phyloP scores from a whole-genome alignment of 1,140 invertebrate species.

The Oryctes rhinoceros region DNA sequence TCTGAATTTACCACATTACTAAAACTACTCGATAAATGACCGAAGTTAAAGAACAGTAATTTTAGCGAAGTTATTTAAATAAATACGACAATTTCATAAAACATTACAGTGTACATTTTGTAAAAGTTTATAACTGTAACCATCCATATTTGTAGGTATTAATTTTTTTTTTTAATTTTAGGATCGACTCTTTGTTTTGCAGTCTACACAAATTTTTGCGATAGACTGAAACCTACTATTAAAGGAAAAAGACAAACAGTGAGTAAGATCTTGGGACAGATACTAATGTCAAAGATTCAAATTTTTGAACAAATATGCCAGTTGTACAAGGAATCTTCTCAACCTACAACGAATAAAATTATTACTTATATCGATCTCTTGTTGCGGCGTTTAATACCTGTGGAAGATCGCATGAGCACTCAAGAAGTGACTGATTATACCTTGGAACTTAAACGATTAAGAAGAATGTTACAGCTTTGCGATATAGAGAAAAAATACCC shows the following conservation, averaged over 20 bases:
- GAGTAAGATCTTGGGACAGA: slow-evolving; percentile 48
- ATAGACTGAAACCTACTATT: slow-evolving; percentile 38
- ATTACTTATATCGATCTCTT: slow-evolving; percentile 41
- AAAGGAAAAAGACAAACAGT: slow-evolving; percentile 46
- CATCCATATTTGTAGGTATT: too few relatives aligned
- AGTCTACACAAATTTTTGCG: background rate
- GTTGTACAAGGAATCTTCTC: slow-evolving; percentile 33
- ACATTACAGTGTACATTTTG: too few relatives aligned
- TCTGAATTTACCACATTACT: too few relatives aligned
- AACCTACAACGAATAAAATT: background rate
- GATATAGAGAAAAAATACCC: background rate
- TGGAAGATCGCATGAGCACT: slow-evolving; percentile 61
- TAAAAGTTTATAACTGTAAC: too few relatives aligned
- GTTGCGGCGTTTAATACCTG: slow-evolving; percentile 44
- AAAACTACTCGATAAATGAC: too few relatives aligned
- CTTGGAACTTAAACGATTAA: slow-evolving; percentile 52
- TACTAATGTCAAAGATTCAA: slow-evolving; percentile 49
- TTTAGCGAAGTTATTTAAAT: too few relatives aligned
- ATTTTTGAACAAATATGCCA: slow-evolving; percentile 44
- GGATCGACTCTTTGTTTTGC: background rate
- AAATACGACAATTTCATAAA: too few relatives aligned
- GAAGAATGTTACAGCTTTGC: slow-evolving; percentile 47
- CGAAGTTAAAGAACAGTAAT: too few relatives aligned
- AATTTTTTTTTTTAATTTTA: slow-evolving; percentile 24
- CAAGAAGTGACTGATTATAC: slow-evolving; percentile 57